Evolutionary conservation across 2,797 vertebrate genomes (phyloP), one percentile per base, ranked within the genome.

Genomic region (Pseudomugil tenellus): DNA sequence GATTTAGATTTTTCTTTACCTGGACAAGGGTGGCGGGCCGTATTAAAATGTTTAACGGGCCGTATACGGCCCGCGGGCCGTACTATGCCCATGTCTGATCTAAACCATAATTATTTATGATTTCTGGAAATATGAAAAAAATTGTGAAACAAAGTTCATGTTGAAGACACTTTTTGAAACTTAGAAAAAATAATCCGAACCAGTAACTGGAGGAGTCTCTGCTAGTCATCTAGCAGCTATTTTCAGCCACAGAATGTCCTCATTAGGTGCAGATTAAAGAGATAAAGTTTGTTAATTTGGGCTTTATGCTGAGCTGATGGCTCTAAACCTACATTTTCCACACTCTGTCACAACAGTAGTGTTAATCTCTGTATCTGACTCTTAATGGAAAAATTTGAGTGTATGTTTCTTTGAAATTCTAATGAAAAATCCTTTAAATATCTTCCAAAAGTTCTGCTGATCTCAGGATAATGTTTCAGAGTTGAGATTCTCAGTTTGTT

Each of bases 401-500:
- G 3, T 31, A 29, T 41, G 35, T 29, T 37, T 17, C 16, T 37
- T 17, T 34, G 19, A 14, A 61, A 46, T 63, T 9, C 60, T 62
- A 0, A 61, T n/a, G n/a, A 58, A 32, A 56, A 5, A 53, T 63
- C 34, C 37, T 63, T 29, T 49, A 62, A 66, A 79, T 2, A 2
- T 35, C n/a, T 12, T 48, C 21, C 13, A 54, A 49, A 61, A 35
- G 25, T 39, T 21, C 13, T 2, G 65, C 65, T 63, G 46, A 66
- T 64, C 65, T 37, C 57, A 51, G 29, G 35, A 63, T 77, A 73
- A 72, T 63, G 53, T 54, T 74, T 80, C 56, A 58, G 17, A 66
- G 64, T 32, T 68, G 61, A 59, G 52, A 48, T 58, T 13, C 28
- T 29, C 59, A 43, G 46, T 72, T 75, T 62, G 59, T 73, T 19